Percentiles rank a stretch among this genome's conserved stretches.
Conservation (phyloP, 2,888 invertebrate species). For the Diarsia dahlii region DNA sequence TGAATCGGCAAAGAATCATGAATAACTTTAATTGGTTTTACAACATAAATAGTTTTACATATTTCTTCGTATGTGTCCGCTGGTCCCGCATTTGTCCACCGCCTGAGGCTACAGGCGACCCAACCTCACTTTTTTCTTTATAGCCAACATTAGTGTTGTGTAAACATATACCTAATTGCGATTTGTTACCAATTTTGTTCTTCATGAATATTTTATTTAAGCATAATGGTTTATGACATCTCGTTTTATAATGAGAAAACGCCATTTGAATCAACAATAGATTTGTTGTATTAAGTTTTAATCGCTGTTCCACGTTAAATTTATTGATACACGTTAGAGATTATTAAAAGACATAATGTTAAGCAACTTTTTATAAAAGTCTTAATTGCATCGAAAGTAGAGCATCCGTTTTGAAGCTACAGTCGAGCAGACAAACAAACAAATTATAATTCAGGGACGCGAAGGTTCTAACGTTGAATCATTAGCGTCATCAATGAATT, state of each 20-base stretch:
- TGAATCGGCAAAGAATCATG: constrained; percentile 53
- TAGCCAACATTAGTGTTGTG: constrained; percentile 76
- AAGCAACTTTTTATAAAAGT: not conserved
- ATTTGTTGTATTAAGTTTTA: constrained; percentile 27
- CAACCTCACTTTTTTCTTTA: constrained; percentile 70
- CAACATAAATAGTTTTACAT: constrained; percentile 76
- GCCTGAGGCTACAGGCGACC: constrained; percentile 73
- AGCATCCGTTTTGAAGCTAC: constrained; percentile 24
- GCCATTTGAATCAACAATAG: constrained; percentile 53
- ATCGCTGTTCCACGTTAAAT: constrained; percentile 1
- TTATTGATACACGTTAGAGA: constrained; percentile 1
- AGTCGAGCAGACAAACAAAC: constrained; percentile 5
- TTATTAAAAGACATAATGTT: not conserved
- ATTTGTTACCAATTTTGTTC: constrained; percentile 81
- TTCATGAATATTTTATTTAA: constrained; percentile 77
- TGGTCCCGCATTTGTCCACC: constrained; percentile 61
- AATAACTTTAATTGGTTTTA: constrained; percentile 76
- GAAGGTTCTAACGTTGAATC: not conserved
- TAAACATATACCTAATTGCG: constrained; percentile 81
- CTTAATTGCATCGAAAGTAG: constrained; percentile 18
- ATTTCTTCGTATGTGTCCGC: constrained; percentile 75
- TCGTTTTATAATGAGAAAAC: constrained; percentile 63
- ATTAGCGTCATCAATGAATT: constrained; percentile 30
- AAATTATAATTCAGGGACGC: constrained; percentile 28
- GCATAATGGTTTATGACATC: constrained; percentile 65